Evolutionary conservation across 2,888 invertebrate species (phyloP).

Genomic region (Agonopterix arenella): DNA sequence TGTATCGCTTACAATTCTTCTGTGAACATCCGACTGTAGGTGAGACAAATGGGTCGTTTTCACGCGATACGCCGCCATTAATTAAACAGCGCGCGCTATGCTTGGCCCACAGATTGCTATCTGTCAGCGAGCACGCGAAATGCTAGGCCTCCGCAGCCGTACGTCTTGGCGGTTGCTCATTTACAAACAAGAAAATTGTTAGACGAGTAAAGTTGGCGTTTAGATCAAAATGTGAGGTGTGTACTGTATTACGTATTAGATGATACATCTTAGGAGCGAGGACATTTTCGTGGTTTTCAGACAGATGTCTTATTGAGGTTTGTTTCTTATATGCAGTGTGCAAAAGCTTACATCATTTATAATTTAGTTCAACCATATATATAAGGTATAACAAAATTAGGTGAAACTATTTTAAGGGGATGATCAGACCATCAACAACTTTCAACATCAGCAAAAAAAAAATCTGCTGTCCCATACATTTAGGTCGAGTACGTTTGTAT

Average conservation of each 20-base stretch:
- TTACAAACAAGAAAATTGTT: slow-evolving; percentile 9
- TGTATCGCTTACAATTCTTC: slow-evolving; percentile 70
- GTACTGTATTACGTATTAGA: not conserved
- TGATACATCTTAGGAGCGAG: no score
- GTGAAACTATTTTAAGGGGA: no score
- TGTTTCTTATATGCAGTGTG: no score
- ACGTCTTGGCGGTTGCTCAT: slow-evolving; percentile 2
- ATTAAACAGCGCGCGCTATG: slow-evolving; percentile 57
- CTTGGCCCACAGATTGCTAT: slow-evolving; percentile 52
- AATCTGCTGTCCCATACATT: no score
- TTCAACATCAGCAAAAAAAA: no score
- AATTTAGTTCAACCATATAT: no score
- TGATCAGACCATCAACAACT: no score
- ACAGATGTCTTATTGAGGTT: no score
- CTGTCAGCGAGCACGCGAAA: slow-evolving; percentile 62
- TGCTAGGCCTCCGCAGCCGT: not conserved
- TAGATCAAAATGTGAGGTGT: not conserved
- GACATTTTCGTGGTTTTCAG: no score
- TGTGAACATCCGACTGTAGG: slow-evolving; percentile 61
- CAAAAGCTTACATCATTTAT: no score
- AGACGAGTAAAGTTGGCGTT: not conserved
- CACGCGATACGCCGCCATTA: slow-evolving; percentile 66
- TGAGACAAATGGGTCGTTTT: slow-evolving; percentile 61
- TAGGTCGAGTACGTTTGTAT: no score
- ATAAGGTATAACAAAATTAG: no score